phyloP scores from a whole-genome alignment of 2,113 vertebrate species.

The Thinocorus orbignyianus region DNA sequence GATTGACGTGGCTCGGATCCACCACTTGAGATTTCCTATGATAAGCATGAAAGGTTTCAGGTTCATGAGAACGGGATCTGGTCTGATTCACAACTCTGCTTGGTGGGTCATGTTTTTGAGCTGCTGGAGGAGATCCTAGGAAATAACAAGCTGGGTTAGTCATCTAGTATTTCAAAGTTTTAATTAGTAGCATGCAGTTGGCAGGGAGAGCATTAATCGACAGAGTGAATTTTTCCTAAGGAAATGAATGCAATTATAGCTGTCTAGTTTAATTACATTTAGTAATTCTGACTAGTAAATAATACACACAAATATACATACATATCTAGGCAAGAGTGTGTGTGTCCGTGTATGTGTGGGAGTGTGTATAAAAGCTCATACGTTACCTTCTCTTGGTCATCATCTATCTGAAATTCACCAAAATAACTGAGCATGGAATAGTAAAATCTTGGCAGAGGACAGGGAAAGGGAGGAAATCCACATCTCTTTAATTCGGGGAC shows the following conservation, averaged over 20 bases:
- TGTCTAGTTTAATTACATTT: constrained; percentile 45
- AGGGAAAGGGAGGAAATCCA: not conserved
- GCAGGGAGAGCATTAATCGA: constrained; percentile 14
- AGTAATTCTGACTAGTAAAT: constrained; percentile 28
- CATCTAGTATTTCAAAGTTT: constrained; percentile 49
- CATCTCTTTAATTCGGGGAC: not conserved
- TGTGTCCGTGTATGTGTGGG: too few species aligned
- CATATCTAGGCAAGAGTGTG: not conserved
- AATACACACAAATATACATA: not conserved
- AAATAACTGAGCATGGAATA: not conserved
- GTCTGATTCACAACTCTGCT: constrained; percentile 84
- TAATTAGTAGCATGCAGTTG: constrained; percentile 55
- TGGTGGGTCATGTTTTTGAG: constrained; percentile 85
- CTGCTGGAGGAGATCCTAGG: constrained; percentile 78
- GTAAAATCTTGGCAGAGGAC: not conserved
- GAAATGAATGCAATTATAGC: constrained; percentile 52
- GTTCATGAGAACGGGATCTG: constrained; percentile 93
- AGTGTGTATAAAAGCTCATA: not conserved
- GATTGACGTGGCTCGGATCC: constrained; percentile 73
- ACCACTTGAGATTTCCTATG: constrained; percentile 85
- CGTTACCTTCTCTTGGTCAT: not conserved
- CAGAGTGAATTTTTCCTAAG: constrained; percentile 54
- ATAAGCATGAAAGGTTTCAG: constrained; percentile 85
- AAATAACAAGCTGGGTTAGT: constrained; percentile 60
- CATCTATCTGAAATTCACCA: not conserved